Evolutionary conservation across 2,888 invertebrate species (phyloP), one percentile per base, ranked within the genome.

Genomic region (Leptogaster cylindrica): DNA sequence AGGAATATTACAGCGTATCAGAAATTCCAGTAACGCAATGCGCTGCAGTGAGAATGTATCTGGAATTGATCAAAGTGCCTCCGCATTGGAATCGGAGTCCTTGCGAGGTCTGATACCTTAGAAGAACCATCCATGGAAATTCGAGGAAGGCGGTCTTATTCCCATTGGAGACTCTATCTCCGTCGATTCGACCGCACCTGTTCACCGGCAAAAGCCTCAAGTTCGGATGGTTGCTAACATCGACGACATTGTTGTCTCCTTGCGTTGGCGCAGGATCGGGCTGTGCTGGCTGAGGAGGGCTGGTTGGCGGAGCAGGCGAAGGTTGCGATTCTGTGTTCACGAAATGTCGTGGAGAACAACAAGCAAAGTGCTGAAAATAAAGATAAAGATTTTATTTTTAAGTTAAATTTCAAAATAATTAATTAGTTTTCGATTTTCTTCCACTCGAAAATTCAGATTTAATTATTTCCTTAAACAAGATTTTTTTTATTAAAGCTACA

Each of bases 91-190:
- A 77, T 39, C 66, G 69, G 3, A 65, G 20, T 14, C 73, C 68
- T 1, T 73, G 73, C 0, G 66, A 20, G 65, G 81, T 78, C 52
- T 82, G 76, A 72, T 90, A 91, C 1, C 85, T 84, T n/a, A 91
- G 76, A 1, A 90, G 79, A 0, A 87, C 89, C 89, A 91, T 88
- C 90, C 90, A 91, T 0, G 91, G 91, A 78, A 86, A 89, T 72
- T 90, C 88, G 39, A 83, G 85, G 3, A 89, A 76, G 0, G 77
- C 77, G 0, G 90, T 87, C 67, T 82, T 79, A 46, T 86, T 83
- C 0, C 90, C 91, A 2, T 85, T 84, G 20, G 85, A 80, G 50
- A 91, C 85, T 73, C 85, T 84, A 46, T 84, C 82, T 5, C 81
- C 78, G 8, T 82, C 81, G 4, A 85, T 75, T 0, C 77, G 77